Percentiles rank a stretch among this genome's conserved stretches.
phyloP scores from a whole-genome alignment of 2,113 vertebrate species.

The Cyrtonyx montezumae region DNA sequence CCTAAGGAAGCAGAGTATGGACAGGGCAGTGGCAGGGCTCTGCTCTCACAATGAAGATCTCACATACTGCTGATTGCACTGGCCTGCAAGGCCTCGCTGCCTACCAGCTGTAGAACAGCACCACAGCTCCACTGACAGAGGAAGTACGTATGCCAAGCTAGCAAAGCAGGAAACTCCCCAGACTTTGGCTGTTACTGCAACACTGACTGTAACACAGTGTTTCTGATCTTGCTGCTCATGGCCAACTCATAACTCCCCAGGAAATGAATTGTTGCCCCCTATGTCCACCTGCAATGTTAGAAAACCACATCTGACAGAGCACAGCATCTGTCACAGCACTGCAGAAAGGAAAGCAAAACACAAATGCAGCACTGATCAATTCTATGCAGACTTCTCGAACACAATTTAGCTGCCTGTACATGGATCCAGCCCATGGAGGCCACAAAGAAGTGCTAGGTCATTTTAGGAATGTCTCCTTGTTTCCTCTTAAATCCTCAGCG shows the following conservation, averaged over 20 bases:
- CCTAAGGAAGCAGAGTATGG: background rate
- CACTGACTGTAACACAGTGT: background rate
- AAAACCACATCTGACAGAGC: background rate
- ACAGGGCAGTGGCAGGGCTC: background rate
- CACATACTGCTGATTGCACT: background rate
- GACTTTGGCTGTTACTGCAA: background rate
- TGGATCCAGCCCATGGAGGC: background rate
- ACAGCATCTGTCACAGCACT: background rate
- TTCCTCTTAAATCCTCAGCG: background rate
- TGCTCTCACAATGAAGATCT: too few relatives aligned
- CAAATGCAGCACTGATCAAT: background rate
- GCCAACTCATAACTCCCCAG: background rate
- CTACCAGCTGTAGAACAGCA: background rate
- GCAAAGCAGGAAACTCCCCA: background rate
- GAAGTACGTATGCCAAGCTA: background rate
- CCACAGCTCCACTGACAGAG: background rate
- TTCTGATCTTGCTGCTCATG: background rate
- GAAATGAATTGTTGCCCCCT: background rate
- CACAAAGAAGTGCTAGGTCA: background rate
- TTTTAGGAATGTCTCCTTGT: background rate
- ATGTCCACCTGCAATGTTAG: background rate
- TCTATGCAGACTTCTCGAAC: background rate
- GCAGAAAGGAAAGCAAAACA: background rate
- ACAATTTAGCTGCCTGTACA: background rate
- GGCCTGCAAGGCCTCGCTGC: background rate